Percentiles rank a stretch among this genome's conserved stretches.
phyloP scores from a whole-genome alignment of 2,888 invertebrate species.

The Neoaliturus tenellus region DNA sequence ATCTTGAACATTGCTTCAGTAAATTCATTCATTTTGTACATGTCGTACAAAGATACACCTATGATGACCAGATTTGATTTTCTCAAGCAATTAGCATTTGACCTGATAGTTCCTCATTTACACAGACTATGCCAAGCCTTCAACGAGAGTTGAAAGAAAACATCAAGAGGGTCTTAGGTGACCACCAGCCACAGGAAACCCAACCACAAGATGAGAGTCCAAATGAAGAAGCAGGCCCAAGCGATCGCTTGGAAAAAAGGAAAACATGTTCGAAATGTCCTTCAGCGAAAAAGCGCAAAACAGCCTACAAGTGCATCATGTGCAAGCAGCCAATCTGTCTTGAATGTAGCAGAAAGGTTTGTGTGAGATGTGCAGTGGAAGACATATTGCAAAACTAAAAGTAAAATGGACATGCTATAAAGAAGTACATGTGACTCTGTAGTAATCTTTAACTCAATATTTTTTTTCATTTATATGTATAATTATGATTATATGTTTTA shows the following conservation, averaged over 20 bases:
- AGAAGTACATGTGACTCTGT: no score
- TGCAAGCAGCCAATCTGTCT: conserved; percentile 33
- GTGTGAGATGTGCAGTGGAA: conserved; percentile 12
- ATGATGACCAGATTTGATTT: conserved; percentile 52
- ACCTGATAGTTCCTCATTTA: conserved; percentile 47
- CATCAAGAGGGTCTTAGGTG: conserved; percentile 26
- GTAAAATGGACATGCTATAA: no score
- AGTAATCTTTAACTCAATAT: no score
- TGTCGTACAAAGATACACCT: conserved; percentile 54
- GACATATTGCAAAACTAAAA: background rate
- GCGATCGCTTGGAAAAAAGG: conserved; percentile 25
- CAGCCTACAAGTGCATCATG: conserved; percentile 26
- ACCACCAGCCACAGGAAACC: background rate
- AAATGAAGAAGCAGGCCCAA: background rate
- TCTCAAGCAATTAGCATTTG: conserved; percentile 2
- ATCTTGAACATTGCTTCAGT: conserved; percentile 23
- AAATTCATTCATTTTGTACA: conserved; percentile 51
- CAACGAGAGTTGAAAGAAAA: background rate
- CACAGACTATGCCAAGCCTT: conserved; percentile 5
- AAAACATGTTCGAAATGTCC: conserved; percentile 37
- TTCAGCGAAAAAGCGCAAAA: conserved; percentile 13
- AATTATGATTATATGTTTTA: no score
- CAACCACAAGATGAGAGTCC: conserved; percentile 5
- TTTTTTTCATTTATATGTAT: no score
- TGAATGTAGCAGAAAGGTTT: conserved; percentile 16